A percentile compares a stretch with the other conserved stretches of the same genome.
Evolutionary conservation across 2,797 vertebrate species (phyloP).

Genomic region (Myiothlypis chrysogaster): DNA sequence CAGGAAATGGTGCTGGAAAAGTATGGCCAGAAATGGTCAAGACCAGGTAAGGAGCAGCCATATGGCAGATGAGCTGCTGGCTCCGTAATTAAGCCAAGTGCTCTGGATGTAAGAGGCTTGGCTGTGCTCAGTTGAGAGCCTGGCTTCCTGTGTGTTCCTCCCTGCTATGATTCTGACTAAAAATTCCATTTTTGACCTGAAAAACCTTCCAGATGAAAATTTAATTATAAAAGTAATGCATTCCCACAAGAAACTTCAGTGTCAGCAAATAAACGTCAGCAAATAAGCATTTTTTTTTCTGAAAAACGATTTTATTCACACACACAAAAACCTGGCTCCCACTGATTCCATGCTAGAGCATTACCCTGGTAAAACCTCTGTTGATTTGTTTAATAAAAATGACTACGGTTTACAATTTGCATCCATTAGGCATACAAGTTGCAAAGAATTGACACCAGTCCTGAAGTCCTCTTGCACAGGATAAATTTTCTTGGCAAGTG

Average conservation of each 20-base stretch:
- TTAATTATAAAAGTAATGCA: slow-evolving; percentile 44
- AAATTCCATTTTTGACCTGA: slow-evolving; percentile 60
- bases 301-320: slow-evolving; percentile 3
- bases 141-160: slow-evolving; percentile 44
- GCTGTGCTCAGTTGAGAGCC: neutral
- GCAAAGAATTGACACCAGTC: neutral
- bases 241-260: slow-evolving; percentile 51
- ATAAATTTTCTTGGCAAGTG: neutral
- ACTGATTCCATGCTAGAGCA: neutral
- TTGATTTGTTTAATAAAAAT: neutral
- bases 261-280: slow-evolving; percentile 54
- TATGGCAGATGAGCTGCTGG: neutral
- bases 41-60: neutral
- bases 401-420: neutral
- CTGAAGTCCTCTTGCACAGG: accelerated
- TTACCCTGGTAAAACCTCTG: neutral
- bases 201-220: slow-evolving; percentile 64
- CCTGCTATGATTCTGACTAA: slow-evolving; percentile 17
- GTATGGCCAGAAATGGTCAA: neutral
- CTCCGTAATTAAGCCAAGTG: neutral
- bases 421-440: neutral
- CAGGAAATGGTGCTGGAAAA: neutral
- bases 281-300: neutral
- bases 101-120: neutral
- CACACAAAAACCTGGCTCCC: neutral